Conservation (phyloP, 2,888 invertebrate species). For the Hypomecis atomaria region DNA sequence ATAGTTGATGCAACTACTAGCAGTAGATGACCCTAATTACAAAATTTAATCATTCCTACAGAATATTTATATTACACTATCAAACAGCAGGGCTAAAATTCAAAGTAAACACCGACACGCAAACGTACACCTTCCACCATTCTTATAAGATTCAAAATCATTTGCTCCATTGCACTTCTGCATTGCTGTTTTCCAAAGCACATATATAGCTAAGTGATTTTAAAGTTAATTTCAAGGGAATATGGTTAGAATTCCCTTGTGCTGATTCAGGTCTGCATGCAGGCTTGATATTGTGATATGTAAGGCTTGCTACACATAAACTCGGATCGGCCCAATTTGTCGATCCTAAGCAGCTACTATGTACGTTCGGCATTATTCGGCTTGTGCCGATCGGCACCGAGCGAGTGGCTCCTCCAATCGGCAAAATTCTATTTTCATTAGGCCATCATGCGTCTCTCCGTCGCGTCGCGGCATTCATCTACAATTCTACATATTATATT, state of each 20-base stretch:
- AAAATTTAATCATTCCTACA: neutral
- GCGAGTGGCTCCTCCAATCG: no score
- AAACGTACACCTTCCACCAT: neutral
- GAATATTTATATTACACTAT: neutral
- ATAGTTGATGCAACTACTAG: neutral
- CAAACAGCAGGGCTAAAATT: no score
- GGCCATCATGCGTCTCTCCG: no score
- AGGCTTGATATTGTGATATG: no score
- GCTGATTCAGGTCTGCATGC: neutral
- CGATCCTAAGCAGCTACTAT: no score
- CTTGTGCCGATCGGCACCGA: no score
- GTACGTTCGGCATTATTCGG: no score
- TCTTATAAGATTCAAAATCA: neutral
- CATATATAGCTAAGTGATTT: neutral
- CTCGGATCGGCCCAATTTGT: no score
- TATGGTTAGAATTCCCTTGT: neutral
- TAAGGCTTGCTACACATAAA: no score
- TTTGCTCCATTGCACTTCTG: neutral
- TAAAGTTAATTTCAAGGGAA: neutral
- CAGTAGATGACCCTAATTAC: neutral
- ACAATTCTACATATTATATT: no score
- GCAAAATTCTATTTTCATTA: no score
- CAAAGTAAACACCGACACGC: neutral
- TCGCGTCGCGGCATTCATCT: no score
- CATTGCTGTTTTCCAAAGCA: slow-evolving; percentile 7